phyloP scores from a whole-genome alignment of 2,888 invertebrate genomes.

The Ichneumon xanthorius region DNA sequence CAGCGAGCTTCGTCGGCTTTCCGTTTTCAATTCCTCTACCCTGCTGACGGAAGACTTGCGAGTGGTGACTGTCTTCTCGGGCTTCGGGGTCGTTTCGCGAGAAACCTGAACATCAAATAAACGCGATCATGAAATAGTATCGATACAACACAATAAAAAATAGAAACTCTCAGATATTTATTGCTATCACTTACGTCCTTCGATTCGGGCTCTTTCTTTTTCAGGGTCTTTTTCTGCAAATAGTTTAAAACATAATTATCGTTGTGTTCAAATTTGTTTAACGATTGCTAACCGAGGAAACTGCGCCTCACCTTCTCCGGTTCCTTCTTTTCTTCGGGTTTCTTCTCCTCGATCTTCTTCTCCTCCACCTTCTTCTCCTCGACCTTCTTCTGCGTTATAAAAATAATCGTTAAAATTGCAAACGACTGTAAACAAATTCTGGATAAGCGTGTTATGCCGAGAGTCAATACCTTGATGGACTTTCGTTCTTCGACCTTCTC shows the following conservation, averaged over 20 bases:
- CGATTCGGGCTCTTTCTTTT: conserved; percentile 78
- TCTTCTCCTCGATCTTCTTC: conserved; percentile 64
- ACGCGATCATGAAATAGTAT: background rate
- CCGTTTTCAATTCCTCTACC: conserved; percentile 81
- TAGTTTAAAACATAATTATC: conserved; percentile 8
- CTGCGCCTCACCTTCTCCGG: conserved; percentile 77
- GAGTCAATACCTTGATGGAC: conserved; percentile 76
- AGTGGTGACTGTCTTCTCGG: conserved; percentile 76
- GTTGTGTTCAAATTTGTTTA: background rate
- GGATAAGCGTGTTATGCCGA: background rate
- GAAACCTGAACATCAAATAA: conserved; percentile 59
- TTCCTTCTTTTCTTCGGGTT: conserved; percentile 85
- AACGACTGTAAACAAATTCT: background rate
- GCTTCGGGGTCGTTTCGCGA: conserved; percentile 77
- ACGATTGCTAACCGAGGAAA: conserved; percentile 25
- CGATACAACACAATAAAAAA: background rate
- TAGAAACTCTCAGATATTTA: background rate
- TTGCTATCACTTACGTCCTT: conserved; percentile 73
- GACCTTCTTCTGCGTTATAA: conserved; percentile 59
- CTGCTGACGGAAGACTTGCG: conserved; percentile 81
- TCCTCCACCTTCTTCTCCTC: conserved; percentile 70
- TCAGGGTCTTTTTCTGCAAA: conserved; percentile 75
- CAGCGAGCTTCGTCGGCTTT: conserved; percentile 82
- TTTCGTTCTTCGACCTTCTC: conserved; percentile 78
- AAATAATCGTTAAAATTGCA: conserved; percentile 7